Evolutionary conservation across 2,113 vertebrate species (phyloP).

Genomic region (Mormoops blainvillei): DNA sequence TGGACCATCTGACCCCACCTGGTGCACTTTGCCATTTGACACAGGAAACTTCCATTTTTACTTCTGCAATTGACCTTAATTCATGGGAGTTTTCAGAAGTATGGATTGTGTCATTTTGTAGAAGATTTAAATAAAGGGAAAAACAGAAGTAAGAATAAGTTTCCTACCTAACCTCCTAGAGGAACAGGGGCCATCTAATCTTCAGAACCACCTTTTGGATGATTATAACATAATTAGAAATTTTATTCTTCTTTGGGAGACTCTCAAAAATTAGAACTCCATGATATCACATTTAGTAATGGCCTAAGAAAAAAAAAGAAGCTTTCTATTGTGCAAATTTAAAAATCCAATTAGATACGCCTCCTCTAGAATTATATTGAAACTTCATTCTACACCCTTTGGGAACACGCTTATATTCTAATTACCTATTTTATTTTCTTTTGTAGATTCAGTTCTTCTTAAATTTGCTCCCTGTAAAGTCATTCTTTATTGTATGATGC

Average conservation of each 20-base stretch:
- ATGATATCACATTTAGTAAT: not conserved
- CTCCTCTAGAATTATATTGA: not conserved
- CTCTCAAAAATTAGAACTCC: not conserved
- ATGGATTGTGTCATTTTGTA: not conserved
- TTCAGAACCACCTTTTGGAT: not conserved
- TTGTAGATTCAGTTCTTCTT: not conserved
- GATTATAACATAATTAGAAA: not conserved
- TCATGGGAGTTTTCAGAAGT: not conserved
- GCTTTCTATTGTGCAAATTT: not conserved
- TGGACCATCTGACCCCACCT: not conserved
- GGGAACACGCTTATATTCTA: not conserved
- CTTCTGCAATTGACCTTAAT: not conserved
- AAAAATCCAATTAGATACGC: not conserved
- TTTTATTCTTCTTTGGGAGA: not conserved
- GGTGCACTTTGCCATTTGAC: not conserved
- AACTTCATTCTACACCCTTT: not conserved
- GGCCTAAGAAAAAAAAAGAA: not conserved
- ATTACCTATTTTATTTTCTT: not conserved
- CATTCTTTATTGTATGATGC: not conserved
- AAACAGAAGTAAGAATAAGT: not conserved
- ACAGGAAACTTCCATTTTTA: not conserved
- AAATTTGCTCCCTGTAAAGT: not conserved
- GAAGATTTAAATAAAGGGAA: not conserved
- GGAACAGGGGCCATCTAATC: not conserved
- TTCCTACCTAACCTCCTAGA: not conserved